phyloP scores from a whole-genome alignment of 2,888 invertebrate species.

The Drosophila falleni region DNA sequence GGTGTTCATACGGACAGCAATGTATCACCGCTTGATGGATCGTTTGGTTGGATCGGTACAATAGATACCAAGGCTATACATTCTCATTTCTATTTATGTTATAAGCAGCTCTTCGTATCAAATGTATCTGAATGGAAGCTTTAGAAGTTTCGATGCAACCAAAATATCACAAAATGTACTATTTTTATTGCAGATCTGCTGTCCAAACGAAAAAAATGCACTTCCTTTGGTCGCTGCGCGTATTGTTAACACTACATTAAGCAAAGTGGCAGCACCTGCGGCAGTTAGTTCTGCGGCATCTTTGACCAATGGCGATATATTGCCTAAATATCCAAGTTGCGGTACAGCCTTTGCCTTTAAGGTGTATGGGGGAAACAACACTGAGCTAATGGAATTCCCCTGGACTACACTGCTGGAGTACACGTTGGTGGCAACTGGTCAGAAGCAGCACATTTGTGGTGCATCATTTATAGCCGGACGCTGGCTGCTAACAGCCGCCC shows the following conservation, averaged over 20 bases:
- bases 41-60: too few relatives aligned
- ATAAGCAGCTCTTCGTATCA: too few relatives aligned
- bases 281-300: not conserved
- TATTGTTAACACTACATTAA: constrained; percentile 1
- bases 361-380: constrained; percentile 46
- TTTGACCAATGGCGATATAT: constrained; percentile 26
- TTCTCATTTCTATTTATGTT: too few relatives aligned
- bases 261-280: too few relatives aligned
- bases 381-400: constrained; percentile 57
- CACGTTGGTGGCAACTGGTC: constrained; percentile 81
- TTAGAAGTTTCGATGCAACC: too few relatives aligned
- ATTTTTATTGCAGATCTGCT: constrained; percentile 53
- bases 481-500: constrained; percentile 66
- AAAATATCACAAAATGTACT: too few relatives aligned
- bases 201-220: constrained; percentile 47
- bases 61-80: too few relatives aligned
- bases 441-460: constrained; percentile 88
- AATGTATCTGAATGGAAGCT: too few relatives aligned
- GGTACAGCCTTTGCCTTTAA: constrained; percentile 53
- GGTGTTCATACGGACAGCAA: too few relatives aligned
- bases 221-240: constrained; percentile 40
- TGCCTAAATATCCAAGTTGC: constrained; percentile 61
- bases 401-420: constrained; percentile 67
- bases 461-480: constrained; percentile 82
- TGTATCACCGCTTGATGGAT: too few relatives aligned